These are phyloP conservation scores for Bucorvus abyssinicus DNA, from an alignment of 2,797 vertebrate species.

Conservation along the genomic window DNA sequence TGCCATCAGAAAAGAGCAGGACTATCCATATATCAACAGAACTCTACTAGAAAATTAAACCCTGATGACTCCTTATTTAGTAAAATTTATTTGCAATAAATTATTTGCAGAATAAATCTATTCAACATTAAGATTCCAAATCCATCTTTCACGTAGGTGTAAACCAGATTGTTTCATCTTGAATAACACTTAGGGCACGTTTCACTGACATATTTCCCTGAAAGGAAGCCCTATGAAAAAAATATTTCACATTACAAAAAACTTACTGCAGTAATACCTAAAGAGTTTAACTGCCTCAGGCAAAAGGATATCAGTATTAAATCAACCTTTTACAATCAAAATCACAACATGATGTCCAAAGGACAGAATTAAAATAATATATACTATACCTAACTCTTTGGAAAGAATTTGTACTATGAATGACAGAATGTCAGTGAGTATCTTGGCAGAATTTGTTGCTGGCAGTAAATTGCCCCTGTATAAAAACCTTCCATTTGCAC, in stretches of 20 bases:
- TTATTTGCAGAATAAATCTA: neutral
- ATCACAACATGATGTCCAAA: neutral
- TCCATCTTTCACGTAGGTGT: neutral
- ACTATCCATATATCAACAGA: neutral
- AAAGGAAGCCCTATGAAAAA: neutral
- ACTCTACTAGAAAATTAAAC: neutral
- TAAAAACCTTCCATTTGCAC: neutral
- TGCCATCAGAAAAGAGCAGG: neutral
- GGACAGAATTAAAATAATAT: neutral
- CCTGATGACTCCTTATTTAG: neutral
- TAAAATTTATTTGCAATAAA: neutral
- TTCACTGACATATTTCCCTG: neutral
- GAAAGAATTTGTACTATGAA: neutral
- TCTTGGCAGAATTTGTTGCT: neutral
- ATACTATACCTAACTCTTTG: neutral
- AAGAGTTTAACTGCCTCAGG: neutral
- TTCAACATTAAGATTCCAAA: neutral
- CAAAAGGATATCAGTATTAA: neutral
- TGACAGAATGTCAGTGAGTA: neutral
- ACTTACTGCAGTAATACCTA: neutral
- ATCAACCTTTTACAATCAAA: neutral
- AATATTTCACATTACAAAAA: neutral
- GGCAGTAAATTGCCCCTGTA: neutral
- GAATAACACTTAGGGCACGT: neutral
- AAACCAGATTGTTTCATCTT: neutral